These are phyloP conservation scores for Procambarus virginalis DNA, from an alignment of 1,140 invertebrate genomes.

Conservation along the genomic window DNA sequence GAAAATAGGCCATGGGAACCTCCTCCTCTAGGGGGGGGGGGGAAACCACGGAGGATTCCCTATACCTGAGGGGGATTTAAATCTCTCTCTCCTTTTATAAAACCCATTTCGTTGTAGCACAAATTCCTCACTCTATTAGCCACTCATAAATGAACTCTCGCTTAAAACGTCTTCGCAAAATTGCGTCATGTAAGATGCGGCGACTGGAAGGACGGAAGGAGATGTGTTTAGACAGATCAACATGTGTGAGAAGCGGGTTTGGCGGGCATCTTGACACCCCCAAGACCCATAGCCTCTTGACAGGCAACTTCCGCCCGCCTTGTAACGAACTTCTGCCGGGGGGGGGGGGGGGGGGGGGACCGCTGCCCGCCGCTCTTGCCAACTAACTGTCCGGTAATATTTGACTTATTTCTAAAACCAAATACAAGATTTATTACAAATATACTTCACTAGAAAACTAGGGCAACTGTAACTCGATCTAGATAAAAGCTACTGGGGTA, in stretches of 20 bases:
- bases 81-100: background rate
- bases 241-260: background rate
- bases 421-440: background rate
- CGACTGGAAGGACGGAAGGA: background rate
- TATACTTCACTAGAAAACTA: background rate
- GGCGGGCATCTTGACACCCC: background rate
- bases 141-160: background rate
- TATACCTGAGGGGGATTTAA: background rate
- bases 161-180: background rate
- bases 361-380: background rate
- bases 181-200: background rate
- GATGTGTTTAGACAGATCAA: background rate
- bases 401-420: background rate
- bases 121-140: background rate
- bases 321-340: conserved; percentile 1
- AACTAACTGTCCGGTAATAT: background rate
- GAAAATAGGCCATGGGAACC: conserved; percentile 9
- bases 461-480: background rate
- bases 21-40: background rate
- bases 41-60: background rate
- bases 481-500: background rate
- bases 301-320: conserved; percentile 5
- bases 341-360: background rate
- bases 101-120: background rate
- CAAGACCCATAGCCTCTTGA: background rate